Conservation (phyloP, 2,797 vertebrate genomes). For the Pempheris klunzingeri region DNA sequence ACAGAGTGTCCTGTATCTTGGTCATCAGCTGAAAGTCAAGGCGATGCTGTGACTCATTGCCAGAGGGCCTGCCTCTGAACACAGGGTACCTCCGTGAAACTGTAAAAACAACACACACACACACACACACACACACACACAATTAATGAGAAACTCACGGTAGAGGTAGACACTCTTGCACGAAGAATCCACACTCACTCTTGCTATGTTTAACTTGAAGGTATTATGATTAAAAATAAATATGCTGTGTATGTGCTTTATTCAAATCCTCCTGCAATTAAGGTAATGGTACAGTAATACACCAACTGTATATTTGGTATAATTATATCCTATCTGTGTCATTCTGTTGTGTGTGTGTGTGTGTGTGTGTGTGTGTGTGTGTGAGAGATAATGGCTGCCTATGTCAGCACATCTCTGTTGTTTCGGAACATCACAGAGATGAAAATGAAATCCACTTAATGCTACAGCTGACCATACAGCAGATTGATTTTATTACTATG, state of each 20-base stretch:
- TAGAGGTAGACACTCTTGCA: background rate
- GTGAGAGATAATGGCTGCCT: constrained; percentile 30
- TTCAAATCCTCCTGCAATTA: constrained; percentile 86
- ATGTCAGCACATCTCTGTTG: constrained; percentile 67
- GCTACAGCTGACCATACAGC: constrained; percentile 51
- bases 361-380: constrained; percentile 46
- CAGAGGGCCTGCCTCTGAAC: constrained; percentile 98
- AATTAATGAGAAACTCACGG: constrained; percentile 12
- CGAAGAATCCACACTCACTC: constrained; percentile 6
- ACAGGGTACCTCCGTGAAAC: constrained; percentile 97
- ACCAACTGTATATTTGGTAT: constrained; percentile 21
- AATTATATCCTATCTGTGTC: constrained; percentile 35
- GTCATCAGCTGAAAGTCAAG: constrained; percentile 99
- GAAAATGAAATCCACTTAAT: constrained; percentile 67
- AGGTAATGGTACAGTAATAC: constrained; percentile 30
- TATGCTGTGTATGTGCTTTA: constrained; percentile 87
- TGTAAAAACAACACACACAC: constrained; percentile 86
- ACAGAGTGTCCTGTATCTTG: constrained; percentile 99
- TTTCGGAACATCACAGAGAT: constrained; percentile 64
- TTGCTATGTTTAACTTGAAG: constrained; percentile 64
- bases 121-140: constrained; percentile 58
- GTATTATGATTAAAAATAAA: constrained; percentile 87
- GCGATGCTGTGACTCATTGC: constrained; percentile 98
- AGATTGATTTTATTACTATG: constrained; percentile 66
- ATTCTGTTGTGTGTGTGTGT: constrained; percentile 40